Base-by-base conservation (phyloP, 2,888 invertebrate species). In the Melanotus villosus region DNA sequence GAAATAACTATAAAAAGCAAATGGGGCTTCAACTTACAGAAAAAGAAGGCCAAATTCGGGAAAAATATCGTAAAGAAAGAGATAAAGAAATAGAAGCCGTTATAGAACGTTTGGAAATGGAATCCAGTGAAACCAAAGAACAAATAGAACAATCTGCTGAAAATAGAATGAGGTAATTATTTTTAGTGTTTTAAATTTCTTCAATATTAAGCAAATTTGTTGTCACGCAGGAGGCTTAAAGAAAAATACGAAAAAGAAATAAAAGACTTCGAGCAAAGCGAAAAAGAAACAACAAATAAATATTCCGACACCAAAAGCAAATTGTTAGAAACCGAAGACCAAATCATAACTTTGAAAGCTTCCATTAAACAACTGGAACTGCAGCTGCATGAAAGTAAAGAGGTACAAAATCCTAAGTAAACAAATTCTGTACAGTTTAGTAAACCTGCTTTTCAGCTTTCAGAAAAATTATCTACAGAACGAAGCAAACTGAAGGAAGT, bases 41-140 rank as follows among this genome's bases (percentile, higher is more conserved):
- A 80, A 91, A 89, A 78, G 92, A 93, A 83, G 86, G 87, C 64
- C 88, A 89, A 75, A 90, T 95, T 77, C 83, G 90, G 1, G 91
- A 92, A 23, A 90, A 92, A 74, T 91, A 90, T 80, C 89, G 90
- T 80, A 87, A 87, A 56, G 94, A 95, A 80, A 84, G 94, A 65
- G 95, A 95, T 83, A 89, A 88, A 50, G 94, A 94, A 85, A 93
- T 94, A 60, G 94, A 95, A 81, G 84, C 88, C 12, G 91, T 91
- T 0, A 92, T 93, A 54, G 90, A 90, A 76, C 88, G 90, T 66
- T 86, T 93, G 79, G 92, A 92, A 73, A 87, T 86, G 0, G 92
- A 93, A 79, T 89, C 90, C 0, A 88, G 88, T 54, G 87, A 88
- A 1, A 88, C 87, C 0, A 88, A 88, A 75, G 82, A 79, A 45